Base-by-base conservation (phyloP, 2,888 invertebrate species). In the Phanerotoma sp. region DNA sequence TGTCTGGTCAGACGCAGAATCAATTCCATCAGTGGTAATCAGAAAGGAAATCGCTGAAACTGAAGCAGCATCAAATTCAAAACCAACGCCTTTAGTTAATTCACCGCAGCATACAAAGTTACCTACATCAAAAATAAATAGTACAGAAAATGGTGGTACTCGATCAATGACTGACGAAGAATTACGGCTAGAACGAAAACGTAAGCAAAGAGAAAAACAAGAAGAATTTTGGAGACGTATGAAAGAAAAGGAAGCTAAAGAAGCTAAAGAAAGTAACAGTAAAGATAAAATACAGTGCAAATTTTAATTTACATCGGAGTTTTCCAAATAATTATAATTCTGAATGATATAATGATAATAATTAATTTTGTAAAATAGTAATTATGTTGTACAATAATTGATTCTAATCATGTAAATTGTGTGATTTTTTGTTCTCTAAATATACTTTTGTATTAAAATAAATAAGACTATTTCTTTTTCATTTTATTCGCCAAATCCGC, bases 121-220 rank as follows among this genome's bases (percentile, higher is more conserved):
- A 22, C 25, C 22, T 22, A 42, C 41, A n/a, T n/a, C n/a, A 42
- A 42, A 25, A 6, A 11, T 13, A 22, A 15, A n/a, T 40, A 40
- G 10, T 42, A n/a, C 25, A 21, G 20, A 11, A 22, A 40, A 21
- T 38, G 5, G 20, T 11, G 16, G 11, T 18, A 9, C 40, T 28
- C n/a, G 33, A 21, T 10, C 15, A 15, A 42, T 33, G 18, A 21
- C 40, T 7, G 56, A 58, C 1, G 62, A 61, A 35, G 65, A 70
- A 32, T 16, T 58, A 11, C 64, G 69, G 18, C 30, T 62, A 21
- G 65, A 70, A 48, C 56, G 70, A 32, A 70, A 70, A 30, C 60
- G 68, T n/a, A 70, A 62, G 35, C 70, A 70, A 47, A 55, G 57
- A 52, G 63, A 69, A 25, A 70, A 70, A 18, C 69, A 70, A 48